These are phyloP conservation scores for Cacatua alba DNA, from an alignment of 2,113 vertebrate genomes.

Conservation along the genomic window DNA sequence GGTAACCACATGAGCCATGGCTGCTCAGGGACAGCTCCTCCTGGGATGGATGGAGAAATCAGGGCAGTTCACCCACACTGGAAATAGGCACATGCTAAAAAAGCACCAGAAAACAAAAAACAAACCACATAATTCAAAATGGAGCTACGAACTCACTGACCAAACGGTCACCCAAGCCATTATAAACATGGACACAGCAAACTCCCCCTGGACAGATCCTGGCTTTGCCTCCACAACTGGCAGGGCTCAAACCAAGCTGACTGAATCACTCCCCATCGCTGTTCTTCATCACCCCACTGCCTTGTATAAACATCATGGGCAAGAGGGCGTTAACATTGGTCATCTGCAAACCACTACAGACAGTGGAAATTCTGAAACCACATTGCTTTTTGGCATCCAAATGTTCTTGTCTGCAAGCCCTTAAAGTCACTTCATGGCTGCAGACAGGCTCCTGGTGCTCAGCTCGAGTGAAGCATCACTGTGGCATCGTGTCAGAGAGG, in stretches of 20 bases:
- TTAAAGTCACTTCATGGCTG: neutral
- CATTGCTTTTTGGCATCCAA: neutral
- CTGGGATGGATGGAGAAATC: neutral
- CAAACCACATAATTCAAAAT: neutral
- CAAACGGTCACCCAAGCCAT: neutral
- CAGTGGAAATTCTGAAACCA: neutral
- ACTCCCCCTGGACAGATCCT: neutral
- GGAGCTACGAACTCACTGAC: neutral
- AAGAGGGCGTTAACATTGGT: accelerated
- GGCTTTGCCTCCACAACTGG: neutral
- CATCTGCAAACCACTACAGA: neutral
- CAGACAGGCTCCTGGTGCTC: neutral
- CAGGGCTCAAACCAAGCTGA: neutral
- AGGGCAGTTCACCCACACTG: neutral
- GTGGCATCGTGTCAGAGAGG: accelerated
- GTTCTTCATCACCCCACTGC: neutral
- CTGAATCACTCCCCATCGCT: neutral
- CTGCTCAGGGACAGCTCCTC: neutral
- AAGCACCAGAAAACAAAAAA: neutral
- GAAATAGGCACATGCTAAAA: neutral
- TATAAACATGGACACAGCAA: neutral
- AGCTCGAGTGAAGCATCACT: accelerated
- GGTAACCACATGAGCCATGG: accelerated
- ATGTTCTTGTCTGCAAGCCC: neutral
- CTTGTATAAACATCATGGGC: neutral